Conservation (phyloP, 2,113 vertebrate species). For the Sinocyclocheilus grahami region DNA sequence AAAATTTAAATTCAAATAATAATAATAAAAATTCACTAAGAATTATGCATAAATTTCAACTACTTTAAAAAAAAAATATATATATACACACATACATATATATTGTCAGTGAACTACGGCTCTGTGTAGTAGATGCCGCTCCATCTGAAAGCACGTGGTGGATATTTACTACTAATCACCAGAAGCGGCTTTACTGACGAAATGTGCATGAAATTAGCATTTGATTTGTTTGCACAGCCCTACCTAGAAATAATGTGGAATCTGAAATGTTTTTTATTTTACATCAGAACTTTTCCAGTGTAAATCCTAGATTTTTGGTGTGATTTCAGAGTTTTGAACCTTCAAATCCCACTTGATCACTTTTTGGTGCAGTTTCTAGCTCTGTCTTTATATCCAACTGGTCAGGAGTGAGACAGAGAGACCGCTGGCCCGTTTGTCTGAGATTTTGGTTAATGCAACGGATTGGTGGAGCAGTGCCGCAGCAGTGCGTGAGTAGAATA, state of each 20-base stretch:
- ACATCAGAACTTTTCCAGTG: not conserved
- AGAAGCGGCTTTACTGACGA: too few relatives aligned
- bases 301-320: not conserved
- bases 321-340: not conserved
- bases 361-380: slow-evolving; percentile 8
- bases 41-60: too few relatives aligned
- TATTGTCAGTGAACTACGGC: too few relatives aligned
- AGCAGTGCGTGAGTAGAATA: slow-evolving; percentile 93
- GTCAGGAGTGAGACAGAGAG: slow-evolving; percentile 57
- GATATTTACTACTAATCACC: too few relatives aligned
- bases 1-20: too few relatives aligned
- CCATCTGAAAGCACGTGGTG: too few relatives aligned
- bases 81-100: too few relatives aligned
- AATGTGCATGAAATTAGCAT: too few relatives aligned
- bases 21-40: too few relatives aligned
- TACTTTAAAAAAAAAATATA: too few relatives aligned
- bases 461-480: slow-evolving; percentile 83
- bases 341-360: not conserved
- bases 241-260: not conserved
- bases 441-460: slow-evolving; percentile 84
- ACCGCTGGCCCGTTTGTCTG: slow-evolving; percentile 80
- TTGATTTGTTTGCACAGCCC: too few relatives aligned
- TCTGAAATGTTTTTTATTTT: not conserved
- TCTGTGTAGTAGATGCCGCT: too few relatives aligned
- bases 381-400: slow-evolving; percentile 58